Conservation (phyloP, 2,113 vertebrate species). For the Lepidothrix coronata region DNA sequence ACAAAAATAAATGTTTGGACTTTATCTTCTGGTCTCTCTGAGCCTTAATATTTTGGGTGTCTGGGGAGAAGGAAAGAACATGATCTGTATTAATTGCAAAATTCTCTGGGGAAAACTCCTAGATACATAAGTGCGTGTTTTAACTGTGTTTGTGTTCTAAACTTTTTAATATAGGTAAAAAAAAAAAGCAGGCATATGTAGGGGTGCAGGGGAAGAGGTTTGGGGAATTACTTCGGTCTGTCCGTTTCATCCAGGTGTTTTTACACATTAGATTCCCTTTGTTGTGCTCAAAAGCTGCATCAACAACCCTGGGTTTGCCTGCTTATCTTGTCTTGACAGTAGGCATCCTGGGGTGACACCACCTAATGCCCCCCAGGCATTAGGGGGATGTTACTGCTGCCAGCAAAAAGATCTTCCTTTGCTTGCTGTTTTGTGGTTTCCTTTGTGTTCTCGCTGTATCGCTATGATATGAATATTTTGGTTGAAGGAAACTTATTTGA, state of each 20-base stretch:
- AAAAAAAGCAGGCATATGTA: not conserved
- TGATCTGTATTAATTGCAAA: not conserved
- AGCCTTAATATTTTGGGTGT: not conserved
- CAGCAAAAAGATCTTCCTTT: not conserved
- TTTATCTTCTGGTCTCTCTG: not conserved
- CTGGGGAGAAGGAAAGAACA: not conserved
- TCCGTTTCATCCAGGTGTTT: not conserved
- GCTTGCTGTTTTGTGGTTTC: not conserved
- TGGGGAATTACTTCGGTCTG: not conserved
- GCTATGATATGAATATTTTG: not conserved
- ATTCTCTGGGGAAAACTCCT: not conserved
- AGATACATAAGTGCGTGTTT: not conserved
- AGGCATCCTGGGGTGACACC: not conserved
- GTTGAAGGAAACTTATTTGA: not conserved
- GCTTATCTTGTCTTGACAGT: not conserved
- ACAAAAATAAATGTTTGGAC: conserved; percentile 57
- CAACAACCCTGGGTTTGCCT: not conserved
- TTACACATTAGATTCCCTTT: not conserved
- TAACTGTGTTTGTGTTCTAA: not conserved
- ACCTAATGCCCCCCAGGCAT: accelerated
- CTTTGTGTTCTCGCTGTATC: not conserved
- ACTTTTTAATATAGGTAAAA: not conserved
- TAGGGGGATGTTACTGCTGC: not conserved
- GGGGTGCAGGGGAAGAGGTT: too few species aligned
- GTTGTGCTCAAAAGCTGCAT: not conserved